phyloP scores from a whole-genome alignment of 2,797 vertebrate genomes.

The Myripristis murdjan region DNA sequence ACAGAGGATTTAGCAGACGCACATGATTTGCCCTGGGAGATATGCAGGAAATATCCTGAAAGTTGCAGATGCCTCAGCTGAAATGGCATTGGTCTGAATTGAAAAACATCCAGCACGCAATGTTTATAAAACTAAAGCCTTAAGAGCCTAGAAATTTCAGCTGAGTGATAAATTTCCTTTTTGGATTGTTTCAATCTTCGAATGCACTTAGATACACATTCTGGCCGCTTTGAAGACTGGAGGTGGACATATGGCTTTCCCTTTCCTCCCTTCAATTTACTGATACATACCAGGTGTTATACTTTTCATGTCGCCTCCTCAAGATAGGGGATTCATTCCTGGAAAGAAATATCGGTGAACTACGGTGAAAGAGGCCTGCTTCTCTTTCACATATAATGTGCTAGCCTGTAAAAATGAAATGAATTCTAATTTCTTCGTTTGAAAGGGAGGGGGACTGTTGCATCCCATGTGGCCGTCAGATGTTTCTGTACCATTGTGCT shows the following conservation, averaged over 20 bases:
- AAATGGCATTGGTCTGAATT: conserved; percentile 67
- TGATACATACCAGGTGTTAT: conserved; percentile 83
- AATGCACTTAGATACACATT: conserved; percentile 80
- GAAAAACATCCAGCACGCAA: conserved; percentile 74
- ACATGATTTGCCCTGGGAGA: conserved; percentile 56
- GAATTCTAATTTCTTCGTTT: conserved; percentile 55
- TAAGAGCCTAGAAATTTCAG: conserved; percentile 72
- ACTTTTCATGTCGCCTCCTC: conserved; percentile 66
- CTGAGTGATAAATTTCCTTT: conserved; percentile 80
- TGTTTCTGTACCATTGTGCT: conserved; percentile 66
- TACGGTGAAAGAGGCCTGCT: conserved; percentile 21
- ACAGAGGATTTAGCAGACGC: conserved; percentile 36
- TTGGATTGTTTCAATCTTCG: conserved; percentile 78
- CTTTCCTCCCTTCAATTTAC: conserved; percentile 78
- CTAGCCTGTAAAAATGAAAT: conserved; percentile 57
- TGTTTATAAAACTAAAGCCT: conserved; percentile 81
- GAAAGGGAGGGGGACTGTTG: conserved; percentile 42
- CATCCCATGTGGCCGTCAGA: conserved; percentile 74
- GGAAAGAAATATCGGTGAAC: conserved; percentile 35
- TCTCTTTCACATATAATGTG: conserved; percentile 37
- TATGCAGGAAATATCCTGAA: conserved; percentile 53
- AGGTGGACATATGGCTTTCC: conserved; percentile 79
- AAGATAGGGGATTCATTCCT: conserved; percentile 71
- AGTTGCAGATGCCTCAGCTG: conserved; percentile 72
- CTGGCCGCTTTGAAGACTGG: conserved; percentile 77